Base-by-base conservation (phyloP, 1,140 invertebrate species). In the Drosophila arawakana region DNA sequence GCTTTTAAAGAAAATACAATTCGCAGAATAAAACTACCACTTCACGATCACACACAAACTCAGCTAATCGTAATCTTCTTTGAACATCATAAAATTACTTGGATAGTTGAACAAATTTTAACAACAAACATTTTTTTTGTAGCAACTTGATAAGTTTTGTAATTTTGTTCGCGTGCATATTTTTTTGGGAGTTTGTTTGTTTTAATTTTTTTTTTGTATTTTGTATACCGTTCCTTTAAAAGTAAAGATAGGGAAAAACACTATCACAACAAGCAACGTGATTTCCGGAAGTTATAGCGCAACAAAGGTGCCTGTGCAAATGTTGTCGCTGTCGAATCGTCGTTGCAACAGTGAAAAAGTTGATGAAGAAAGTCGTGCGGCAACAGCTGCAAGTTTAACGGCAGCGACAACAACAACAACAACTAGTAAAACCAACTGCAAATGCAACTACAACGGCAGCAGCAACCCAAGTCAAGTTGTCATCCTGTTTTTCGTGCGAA, bases 211-310 rank as follows among this genome's bases (percentile, higher is more conserved):
- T 50, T 62, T 39, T 9, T 10, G 37, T 21, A 30, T 57, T 37
- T 60, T 47, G 39, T 43, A 37, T 35, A 65, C 49, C 50, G 52
- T 76, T 81, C 70, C 82, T 66, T 77, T 21, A 50, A 41, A 37
- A 25, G 50, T 30, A 59, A 50, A 73, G 41, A 59, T 70, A 46
- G n/a, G 54, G 41, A 61, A 68, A 83, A 84, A 76, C 80, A 82
- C 79, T 83, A 84, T 76, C 63, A 77, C 68, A 80, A 71, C 68
- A 67, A 65, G 75, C 78, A 88, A 86, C 82, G 83, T 86, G 82
- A 86, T 86, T 88, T 86, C 82, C 82, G 82, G 82, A 86, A 86
- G 83, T 88, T 88, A 61, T 77, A 80, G 83, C 83, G 76, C 83
- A 77, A 73, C 69, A 67, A 84, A 83, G 81, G 81, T 73, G 81